Conservation (phyloP, 2,113 vertebrate genomes). For the Podocnemis expansa region DNA sequence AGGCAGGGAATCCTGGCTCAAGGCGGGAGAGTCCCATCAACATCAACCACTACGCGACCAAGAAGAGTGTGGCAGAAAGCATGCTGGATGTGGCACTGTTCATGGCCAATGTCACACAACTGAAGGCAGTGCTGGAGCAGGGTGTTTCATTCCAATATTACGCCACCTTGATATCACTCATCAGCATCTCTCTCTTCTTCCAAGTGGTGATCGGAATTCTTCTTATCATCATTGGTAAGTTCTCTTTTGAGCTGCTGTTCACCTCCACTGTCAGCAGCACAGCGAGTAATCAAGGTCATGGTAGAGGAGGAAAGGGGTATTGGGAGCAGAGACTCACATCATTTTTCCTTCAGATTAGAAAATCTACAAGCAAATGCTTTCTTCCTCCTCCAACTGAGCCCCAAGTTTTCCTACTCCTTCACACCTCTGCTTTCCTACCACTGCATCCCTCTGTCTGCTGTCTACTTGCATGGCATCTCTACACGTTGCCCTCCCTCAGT, state of each 20-base stretch:
- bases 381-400: not conserved
- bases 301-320: not conserved
- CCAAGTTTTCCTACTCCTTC: not conserved
- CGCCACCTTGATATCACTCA: conserved; percentile 81
- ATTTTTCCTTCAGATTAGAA: not conserved
- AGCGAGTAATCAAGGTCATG: not conserved
- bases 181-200: conserved; percentile 88
- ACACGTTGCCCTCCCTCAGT: not conserved
- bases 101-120: conserved; percentile 88
- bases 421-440: not conserved
- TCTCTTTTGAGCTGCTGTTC: fast-evolving
- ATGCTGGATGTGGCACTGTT: conserved; percentile 91
- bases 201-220: conserved; percentile 87
- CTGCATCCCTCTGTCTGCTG: not conserved
- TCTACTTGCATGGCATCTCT: too few relatives aligned
- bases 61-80: conserved; percentile 91
- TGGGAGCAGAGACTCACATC: not conserved
- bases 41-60: conserved; percentile 91
- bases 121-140: conserved; percentile 90
- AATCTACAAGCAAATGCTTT: not conserved
- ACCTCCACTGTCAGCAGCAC: fast-evolving
- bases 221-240: conserved; percentile 88
- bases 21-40: conserved; percentile 74
- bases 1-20: conserved; percentile 35
- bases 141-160: conserved; percentile 86